A percentile compares a stretch with the other conserved stretches of the same genome.
Evolutionary conservation across 1,140 invertebrate genomes (phyloP).

Genomic region (Sarcophaga bullata): DNA sequence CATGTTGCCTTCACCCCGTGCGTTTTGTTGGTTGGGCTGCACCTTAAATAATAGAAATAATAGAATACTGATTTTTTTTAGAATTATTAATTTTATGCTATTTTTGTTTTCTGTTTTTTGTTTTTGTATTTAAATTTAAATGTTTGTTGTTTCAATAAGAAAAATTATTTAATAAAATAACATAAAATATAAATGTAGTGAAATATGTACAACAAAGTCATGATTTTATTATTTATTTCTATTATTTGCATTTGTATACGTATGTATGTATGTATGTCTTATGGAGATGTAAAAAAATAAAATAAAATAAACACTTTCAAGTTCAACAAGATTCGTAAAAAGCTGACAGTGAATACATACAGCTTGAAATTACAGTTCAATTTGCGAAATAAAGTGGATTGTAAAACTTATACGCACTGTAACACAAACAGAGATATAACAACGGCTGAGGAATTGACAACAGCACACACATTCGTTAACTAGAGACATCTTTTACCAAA

Average conservation of each 20-base stretch:
- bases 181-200: neutral
- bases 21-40: constrained; percentile 25
- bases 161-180: constrained; percentile 17
- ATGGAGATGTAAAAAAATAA: neutral
- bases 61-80: neutral
- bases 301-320: neutral
- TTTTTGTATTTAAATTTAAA: constrained; percentile 19
- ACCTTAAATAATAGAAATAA: constrained; percentile 1
- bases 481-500: too few species aligned
- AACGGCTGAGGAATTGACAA: too few species aligned
- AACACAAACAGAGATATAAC: too few species aligned
- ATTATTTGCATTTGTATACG: too few species aligned
- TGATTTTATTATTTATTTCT: neutral
- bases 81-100: too few species aligned
- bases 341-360: neutral
- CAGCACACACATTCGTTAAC: too few species aligned
- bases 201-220: constrained; percentile 6
- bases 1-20: constrained; percentile 8
- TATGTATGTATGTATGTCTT: neutral
- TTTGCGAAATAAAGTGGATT: neutral
- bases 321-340: neutral
- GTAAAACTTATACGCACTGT: neutral
- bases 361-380: neutral
- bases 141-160: neutral
- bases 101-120: neutral